Evolutionary conservation across 2,888 invertebrate species (phyloP).

Genomic region (Nomada hirtipes): DNA sequence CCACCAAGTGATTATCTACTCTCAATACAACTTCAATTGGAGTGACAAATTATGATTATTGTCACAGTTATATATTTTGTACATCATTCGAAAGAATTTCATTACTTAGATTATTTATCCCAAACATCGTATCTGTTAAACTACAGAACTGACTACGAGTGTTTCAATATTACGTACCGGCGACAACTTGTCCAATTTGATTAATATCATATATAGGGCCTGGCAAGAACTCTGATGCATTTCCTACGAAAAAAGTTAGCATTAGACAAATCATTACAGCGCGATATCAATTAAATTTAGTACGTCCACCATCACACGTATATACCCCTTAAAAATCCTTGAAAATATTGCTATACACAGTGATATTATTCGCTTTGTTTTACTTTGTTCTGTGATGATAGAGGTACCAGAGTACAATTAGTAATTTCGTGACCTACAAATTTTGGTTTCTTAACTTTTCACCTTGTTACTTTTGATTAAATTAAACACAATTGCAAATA

Average conservation of each 20-base stretch:
- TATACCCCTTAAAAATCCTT: constrained; percentile 6
- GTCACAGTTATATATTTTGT: constrained; percentile 65
- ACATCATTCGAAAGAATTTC: constrained; percentile 68
- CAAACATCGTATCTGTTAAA: not conserved
- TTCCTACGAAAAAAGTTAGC: constrained; percentile 82
- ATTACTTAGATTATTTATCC: not conserved
- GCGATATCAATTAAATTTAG: constrained; percentile 52
- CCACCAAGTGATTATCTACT: constrained; percentile 68
- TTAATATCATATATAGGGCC: constrained; percentile 93
- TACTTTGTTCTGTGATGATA: constrained; percentile 47
- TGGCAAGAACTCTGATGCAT: constrained; percentile 86
- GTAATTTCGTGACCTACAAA: constrained; percentile 25
- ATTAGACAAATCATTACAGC: constrained; percentile 70
- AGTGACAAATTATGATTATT: constrained; percentile 74
- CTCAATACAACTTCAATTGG: constrained; percentile 76
- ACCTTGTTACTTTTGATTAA: not conserved
- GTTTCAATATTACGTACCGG: constrained; percentile 86
- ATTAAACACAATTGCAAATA: constrained; percentile 21
- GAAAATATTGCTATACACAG: not conserved
- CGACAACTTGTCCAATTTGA: constrained; percentile 94
- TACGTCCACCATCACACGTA: constrained; percentile 70
- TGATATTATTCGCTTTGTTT: not conserved
- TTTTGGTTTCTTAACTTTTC: constrained; percentile 28
- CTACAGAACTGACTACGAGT: not conserved
- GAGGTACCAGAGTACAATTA: constrained; percentile 48